phyloP scores from a whole-genome alignment of 1,140 invertebrate species.

The Apis cerana region DNA sequence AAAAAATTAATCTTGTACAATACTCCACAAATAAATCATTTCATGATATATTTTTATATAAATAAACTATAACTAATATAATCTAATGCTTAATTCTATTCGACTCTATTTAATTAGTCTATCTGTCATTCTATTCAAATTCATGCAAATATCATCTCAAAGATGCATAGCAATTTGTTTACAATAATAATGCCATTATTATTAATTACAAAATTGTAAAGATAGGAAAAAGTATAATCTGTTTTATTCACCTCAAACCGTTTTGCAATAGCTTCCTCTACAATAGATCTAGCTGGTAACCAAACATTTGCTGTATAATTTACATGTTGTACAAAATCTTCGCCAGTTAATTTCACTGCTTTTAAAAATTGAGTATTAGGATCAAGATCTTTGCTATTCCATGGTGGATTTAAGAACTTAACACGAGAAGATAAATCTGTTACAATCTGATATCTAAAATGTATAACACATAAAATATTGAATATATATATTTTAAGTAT shows the following conservation, averaged over 20 bases:
- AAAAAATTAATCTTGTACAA: constrained; percentile 3
- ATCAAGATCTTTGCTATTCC: constrained; percentile 88
- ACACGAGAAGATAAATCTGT: constrained; percentile 89
- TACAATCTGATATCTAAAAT: constrained; percentile 87
- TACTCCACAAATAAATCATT: not conserved
- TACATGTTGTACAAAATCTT: constrained; percentile 91
- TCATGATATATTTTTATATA: constrained; percentile 15
- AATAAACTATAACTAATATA: not conserved
- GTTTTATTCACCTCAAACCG: constrained; percentile 81
- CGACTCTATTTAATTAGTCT: not conserved
- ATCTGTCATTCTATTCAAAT: constrained; percentile 35
- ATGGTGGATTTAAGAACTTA: constrained; percentile 90
- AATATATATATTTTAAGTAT: not conserved
- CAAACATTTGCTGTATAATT: constrained; percentile 87
- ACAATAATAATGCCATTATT: not conserved
- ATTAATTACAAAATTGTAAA: not conserved
- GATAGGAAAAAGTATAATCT: not conserved
- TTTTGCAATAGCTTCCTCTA: constrained; percentile 87
- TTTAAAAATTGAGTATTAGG: constrained; percentile 84
- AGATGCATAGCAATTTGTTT: not conserved
- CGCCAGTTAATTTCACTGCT: constrained; percentile 90
- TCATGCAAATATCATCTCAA: constrained; percentile 1
- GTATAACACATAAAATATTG: not conserved
- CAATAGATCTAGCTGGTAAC: constrained; percentile 90
- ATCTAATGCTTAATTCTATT: not conserved